These are phyloP conservation scores for Eremophila alpestris DNA, from an alignment of 2,797 vertebrate genomes.

Conservation along the genomic window DNA sequence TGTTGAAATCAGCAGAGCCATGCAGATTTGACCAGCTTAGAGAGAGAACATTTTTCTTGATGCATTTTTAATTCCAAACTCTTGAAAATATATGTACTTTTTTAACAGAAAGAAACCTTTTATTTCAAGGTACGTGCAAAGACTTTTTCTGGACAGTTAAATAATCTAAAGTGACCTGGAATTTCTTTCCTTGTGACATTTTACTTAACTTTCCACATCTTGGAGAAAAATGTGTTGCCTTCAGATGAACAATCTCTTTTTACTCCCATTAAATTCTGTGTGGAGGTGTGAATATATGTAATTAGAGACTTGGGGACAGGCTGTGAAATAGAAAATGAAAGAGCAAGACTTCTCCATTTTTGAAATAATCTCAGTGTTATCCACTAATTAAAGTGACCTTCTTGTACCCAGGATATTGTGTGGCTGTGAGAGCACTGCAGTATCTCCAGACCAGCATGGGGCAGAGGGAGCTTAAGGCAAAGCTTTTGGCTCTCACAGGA, in stretches of 20 bases:
- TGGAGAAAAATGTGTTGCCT: not conserved
- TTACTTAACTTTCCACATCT: not conserved
- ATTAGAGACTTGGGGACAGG: not conserved
- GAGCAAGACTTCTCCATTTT: not conserved
- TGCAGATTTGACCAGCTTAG: not conserved
- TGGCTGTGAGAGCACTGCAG: not conserved
- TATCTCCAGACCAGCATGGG: not conserved
- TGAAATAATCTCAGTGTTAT: not conserved
- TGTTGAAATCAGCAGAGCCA: not conserved
- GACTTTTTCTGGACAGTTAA: not conserved
- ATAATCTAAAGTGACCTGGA: not conserved
- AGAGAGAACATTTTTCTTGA: not conserved
- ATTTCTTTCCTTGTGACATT: not conserved
- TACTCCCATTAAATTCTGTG: not conserved
- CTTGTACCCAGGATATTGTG: not conserved
- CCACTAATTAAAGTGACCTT: not conserved
- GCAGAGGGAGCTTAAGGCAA: not conserved
- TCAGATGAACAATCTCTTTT: not conserved
- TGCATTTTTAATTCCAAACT: not conserved
- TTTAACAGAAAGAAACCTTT: not conserved
- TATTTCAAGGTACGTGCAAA: not conserved
- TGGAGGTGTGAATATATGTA: constrained; percentile 5
- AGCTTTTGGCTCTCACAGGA: not conserved
- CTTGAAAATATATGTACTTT: not conserved
- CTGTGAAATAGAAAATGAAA: not conserved